Evolutionary conservation across 2,888 invertebrate species (phyloP).

Genomic region (Dasypogon diadema): DNA sequence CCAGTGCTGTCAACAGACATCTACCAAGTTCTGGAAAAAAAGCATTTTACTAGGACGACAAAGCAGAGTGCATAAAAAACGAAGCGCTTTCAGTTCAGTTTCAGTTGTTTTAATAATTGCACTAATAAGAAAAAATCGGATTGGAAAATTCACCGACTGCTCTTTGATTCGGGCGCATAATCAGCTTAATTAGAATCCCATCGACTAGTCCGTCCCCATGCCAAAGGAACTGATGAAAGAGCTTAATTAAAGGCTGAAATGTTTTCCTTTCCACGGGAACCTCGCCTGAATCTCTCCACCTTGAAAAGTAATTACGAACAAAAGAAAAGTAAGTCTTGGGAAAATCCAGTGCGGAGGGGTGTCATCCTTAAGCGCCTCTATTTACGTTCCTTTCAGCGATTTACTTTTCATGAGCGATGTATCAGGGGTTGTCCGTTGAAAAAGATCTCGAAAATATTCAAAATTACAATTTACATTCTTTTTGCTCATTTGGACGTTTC

Average conservation of each 20-base stretch:
- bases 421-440: neutral
- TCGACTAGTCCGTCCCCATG: conserved; percentile 20
- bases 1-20: neutral
- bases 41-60: neutral
- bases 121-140: conserved; percentile 15
- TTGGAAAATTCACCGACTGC: conserved; percentile 3
- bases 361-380: neutral
- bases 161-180: conserved; percentile 40
- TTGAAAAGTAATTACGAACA: conserved; percentile 21
- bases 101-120: conserved; percentile 26
- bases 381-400: neutral
- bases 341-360: neutral
- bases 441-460: neutral
- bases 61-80: too few species aligned
- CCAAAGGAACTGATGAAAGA: conserved; percentile 17
- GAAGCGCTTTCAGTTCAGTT: neutral
- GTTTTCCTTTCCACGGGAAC: neutral
- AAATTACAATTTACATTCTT: conserved; percentile 6
- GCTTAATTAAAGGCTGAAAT: conserved; percentile 30
- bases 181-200: conserved; percentile 47
- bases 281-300: neutral
- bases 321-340: conserved; percentile 8
- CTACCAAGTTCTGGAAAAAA: neutral
- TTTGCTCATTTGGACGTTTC: neutral
- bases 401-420: neutral